These are phyloP conservation scores for Gymnocheta viridis DNA, from an alignment of 2,888 invertebrate genomes.

Conservation along the genomic window DNA sequence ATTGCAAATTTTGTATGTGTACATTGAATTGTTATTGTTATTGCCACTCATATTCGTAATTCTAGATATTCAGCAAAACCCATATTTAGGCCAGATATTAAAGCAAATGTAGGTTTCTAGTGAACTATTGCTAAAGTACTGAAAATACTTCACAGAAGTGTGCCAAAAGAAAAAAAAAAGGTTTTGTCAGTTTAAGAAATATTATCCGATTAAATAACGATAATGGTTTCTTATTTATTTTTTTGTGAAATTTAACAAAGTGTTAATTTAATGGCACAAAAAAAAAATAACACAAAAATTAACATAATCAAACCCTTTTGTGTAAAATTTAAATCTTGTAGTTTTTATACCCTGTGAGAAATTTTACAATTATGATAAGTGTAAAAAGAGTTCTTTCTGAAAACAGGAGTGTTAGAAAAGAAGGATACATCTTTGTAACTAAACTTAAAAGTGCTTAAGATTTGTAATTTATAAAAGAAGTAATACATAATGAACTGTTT, in stretches of 20 bases:
- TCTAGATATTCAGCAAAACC: conserved; percentile 45
- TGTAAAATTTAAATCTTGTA: no score
- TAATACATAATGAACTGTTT: no score
- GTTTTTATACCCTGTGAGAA: no score
- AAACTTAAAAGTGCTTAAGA: no score
- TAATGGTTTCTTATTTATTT: no score
- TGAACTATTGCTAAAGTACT: conserved; percentile 44
- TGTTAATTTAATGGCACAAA: not conserved
- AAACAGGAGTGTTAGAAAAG: no score
- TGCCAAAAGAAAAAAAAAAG: conserved; percentile 15
- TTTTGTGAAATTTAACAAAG: conserved; percentile 33
- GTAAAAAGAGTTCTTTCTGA: no score
- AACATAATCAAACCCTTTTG: no score
- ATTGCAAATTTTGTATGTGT: not conserved
- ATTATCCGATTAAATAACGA: not conserved
- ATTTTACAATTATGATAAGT: no score
- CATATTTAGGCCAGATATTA: conserved; percentile 61
- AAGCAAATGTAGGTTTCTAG: conserved; percentile 63
- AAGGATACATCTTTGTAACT: no score
- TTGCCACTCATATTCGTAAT: conserved; percentile 44
- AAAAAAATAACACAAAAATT: no score
- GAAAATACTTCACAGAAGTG: conserved; percentile 42
- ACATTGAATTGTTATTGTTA: not conserved
- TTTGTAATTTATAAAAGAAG: no score
- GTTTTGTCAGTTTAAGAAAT: conserved; percentile 2